Evolutionary conservation across 2,888 invertebrate species (phyloP).

Genomic region (Pherbina coryleti): DNA sequence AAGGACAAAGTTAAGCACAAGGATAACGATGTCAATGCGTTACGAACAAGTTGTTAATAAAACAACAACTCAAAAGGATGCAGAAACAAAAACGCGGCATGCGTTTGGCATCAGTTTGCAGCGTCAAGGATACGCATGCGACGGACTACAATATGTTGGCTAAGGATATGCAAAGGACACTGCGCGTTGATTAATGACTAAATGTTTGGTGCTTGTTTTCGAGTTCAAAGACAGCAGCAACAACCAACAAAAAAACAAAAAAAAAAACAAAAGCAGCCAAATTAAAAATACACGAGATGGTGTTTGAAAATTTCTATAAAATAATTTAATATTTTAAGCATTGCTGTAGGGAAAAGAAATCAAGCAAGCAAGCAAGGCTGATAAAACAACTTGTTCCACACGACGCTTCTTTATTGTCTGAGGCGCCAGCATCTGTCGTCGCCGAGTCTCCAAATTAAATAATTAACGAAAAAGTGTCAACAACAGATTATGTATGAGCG

Average conservation of each 20-base stretch:
- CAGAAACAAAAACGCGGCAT: constrained; percentile 47
- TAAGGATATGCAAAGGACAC: constrained; percentile 44
- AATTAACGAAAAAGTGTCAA: constrained; percentile 46
- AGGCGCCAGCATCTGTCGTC: constrained; percentile 11
- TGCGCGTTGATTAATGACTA: constrained; percentile 54
- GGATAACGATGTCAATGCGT: constrained; percentile 10
- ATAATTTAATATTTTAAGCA: neutral
- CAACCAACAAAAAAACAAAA: neutral
- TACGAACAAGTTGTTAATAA: constrained; percentile 24
- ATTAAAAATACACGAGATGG: neutral
- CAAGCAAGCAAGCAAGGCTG: neutral
- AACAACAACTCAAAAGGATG: constrained; percentile 13
- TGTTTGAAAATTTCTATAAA: too few species aligned
- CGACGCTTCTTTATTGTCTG: constrained; percentile 4
- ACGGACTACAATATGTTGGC: neutral
- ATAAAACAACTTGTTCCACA: constrained; percentile 23
- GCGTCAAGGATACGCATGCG: neutral
- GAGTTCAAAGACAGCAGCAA: neutral
- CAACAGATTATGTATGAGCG: constrained; percentile 34
- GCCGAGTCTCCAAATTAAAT: constrained; percentile 33
- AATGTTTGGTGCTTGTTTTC: constrained; percentile 33
- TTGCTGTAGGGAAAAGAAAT: neutral
- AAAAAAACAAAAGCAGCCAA: neutral
- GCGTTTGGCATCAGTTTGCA: constrained; percentile 57
- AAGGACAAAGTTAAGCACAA: constrained; percentile 43